phyloP scores from a whole-genome alignment of 2,797 vertebrate genomes.

The Anguilla megastoma region DNA sequence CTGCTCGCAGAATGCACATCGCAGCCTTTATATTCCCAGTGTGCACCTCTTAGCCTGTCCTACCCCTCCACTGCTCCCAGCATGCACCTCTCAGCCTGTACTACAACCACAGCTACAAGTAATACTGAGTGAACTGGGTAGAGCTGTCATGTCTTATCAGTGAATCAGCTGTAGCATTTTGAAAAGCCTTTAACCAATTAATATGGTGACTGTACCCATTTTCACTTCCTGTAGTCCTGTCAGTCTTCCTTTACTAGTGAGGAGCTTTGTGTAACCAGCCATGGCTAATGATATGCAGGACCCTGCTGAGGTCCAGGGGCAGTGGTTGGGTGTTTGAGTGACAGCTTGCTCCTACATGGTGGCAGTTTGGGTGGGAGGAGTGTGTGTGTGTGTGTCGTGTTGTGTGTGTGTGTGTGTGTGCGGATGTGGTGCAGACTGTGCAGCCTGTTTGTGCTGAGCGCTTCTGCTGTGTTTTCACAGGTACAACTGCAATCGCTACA shows the following conservation, averaged over 20 bases:
- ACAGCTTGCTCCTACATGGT: not conserved
- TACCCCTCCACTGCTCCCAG: not conserved
- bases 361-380: not conserved
- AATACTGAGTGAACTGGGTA: not conserved
- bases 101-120: not conserved
- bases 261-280: not conserved
- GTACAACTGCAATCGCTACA: constrained; percentile 99
- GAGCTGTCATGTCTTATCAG: not conserved
- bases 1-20: not conserved
- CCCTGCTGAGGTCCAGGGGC: not conserved
- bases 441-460: not conserved
- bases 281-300: not conserved
- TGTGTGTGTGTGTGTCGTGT: not conserved
- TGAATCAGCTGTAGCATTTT: not conserved
- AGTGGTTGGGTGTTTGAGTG: not conserved
- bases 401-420: no score
- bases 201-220: not conserved
- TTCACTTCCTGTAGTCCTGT: not conserved
- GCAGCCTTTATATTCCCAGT: not conserved
- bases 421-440: not conserved
- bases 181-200: not conserved
- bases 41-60: not conserved
- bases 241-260: not conserved
- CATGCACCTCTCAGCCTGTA: not conserved
- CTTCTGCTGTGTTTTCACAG: constrained; percentile 63